A percentile compares a stretch with the other conserved stretches of the same genome.
phyloP scores from a whole-genome alignment of 2,797 vertebrate genomes.

The Enteromius viviparus region DNA sequence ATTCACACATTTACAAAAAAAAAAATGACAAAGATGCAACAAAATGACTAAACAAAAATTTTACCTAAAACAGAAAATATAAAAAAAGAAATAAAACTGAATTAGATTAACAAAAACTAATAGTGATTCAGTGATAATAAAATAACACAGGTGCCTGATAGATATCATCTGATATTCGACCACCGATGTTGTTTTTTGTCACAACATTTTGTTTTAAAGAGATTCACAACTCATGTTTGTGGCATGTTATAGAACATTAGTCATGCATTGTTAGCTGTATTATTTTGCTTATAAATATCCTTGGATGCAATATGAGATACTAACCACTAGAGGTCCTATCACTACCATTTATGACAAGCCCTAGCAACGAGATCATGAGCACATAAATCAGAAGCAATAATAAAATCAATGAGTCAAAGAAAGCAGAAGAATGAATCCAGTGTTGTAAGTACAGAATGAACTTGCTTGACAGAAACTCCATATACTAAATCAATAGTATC shows the following conservation, averaged over 20 bases:
- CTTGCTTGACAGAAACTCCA: conserved; percentile 25
- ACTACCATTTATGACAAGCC: conserved; percentile 38
- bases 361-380: background rate
- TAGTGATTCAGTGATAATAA: background rate
- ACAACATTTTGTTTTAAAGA: background rate
- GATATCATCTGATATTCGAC: background rate
- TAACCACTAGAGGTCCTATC: conserved; percentile 60
- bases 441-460: conserved; percentile 22
- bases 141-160: background rate
- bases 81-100: background rate
- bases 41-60: background rate
- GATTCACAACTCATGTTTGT: background rate
- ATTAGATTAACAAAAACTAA: background rate
- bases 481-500: conserved; percentile 34
- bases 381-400: conserved; percentile 6
- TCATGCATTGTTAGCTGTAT: background rate
- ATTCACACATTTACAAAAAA: background rate
- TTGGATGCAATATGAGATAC: background rate
- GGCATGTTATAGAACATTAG: background rate
- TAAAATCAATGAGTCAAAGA: conserved; percentile 28
- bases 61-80: background rate
- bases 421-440: conserved; percentile 15
- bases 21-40: background rate
- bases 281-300: background rate
- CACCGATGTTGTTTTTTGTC: background rate